Percentiles rank a stretch among this genome's conserved stretches.
Conservation (phyloP, 2,113 vertebrate species). For the Bettongia penicillata region DNA sequence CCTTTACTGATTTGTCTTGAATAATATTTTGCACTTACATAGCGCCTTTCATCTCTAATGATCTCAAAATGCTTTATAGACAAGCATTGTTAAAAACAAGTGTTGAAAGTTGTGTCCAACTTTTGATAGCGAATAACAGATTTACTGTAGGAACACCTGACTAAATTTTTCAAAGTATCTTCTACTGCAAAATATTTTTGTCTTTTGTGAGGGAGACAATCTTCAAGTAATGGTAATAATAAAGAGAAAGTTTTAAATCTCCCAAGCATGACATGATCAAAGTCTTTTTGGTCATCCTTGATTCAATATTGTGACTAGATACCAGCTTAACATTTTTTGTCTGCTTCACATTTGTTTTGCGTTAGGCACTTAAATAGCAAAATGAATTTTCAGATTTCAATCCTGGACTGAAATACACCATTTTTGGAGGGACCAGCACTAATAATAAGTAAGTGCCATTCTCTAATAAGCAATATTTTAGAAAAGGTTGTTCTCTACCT, state of each 20-base stretch:
- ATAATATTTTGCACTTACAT: constrained; percentile 66
- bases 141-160: neutral
- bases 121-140: neutral
- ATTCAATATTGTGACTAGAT: neutral
- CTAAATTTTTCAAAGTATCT: neutral
- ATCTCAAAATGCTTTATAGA: constrained; percentile 74
- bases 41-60: constrained; percentile 74
- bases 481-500: constrained; percentile 6
- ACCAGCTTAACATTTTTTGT: neutral
- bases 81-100: constrained; percentile 2
- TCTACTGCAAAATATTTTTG: constrained; percentile 11
- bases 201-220: neutral
- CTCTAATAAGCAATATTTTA: constrained; percentile 15
- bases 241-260: constrained; percentile 44
- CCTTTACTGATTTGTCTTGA: constrained; percentile 66
- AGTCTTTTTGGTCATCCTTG: neutral
- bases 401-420: constrained; percentile 13
- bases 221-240: constrained; percentile 10
- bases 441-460: neutral
- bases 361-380: neutral
- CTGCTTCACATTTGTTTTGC: constrained; percentile 35
- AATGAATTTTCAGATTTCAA: neutral
- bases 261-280: constrained; percentile 8
- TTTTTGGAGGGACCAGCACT: constrained; percentile 34
- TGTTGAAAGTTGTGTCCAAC: neutral